These are phyloP conservation scores for Scopus umbretta DNA, from an alignment of 2,113 vertebrate genomes.

Conservation along the genomic window DNA sequence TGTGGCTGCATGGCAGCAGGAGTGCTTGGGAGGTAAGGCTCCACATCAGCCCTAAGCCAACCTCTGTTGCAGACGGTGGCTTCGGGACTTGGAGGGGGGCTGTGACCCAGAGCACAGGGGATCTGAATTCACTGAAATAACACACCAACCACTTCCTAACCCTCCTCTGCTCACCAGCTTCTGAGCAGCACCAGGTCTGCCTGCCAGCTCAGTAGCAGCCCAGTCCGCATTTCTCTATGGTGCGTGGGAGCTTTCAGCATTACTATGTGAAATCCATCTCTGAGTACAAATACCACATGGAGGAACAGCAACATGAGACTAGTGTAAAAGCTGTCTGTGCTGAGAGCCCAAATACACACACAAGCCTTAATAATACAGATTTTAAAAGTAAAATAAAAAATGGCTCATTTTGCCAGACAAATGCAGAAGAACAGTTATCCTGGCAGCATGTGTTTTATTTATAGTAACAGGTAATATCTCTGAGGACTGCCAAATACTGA, in stretches of 20 bases:
- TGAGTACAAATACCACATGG: slow-evolving; percentile 31
- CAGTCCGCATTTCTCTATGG: neutral
- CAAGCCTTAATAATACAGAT: neutral
- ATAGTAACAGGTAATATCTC: slow-evolving; percentile 5
- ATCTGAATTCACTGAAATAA: neutral
- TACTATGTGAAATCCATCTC: neutral
- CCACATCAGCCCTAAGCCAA: neutral
- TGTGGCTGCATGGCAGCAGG: neutral
- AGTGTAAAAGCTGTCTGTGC: slow-evolving; percentile 13
- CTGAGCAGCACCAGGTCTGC: neutral
- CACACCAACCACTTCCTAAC: neutral
- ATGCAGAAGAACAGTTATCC: neutral
- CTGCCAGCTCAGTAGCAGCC: neutral
- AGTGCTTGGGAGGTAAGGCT: neutral
- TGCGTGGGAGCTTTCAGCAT: neutral
- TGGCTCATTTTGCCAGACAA: neutral
- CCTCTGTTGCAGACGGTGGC: neutral
- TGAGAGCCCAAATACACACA: slow-evolving; percentile 23
- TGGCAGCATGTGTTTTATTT: neutral
- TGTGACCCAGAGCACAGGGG: neutral
- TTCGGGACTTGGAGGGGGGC: neutral
- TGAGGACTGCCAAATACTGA: neutral
- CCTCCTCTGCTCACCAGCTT: neutral
- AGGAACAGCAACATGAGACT: neutral
- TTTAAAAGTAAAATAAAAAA: neutral